A percentile compares a stretch with the other conserved stretches of the same genome.
These are phyloP conservation scores for Drosophila burlai DNA, from an alignment of 1,140 invertebrate species.

Conservation along the genomic window DNA sequence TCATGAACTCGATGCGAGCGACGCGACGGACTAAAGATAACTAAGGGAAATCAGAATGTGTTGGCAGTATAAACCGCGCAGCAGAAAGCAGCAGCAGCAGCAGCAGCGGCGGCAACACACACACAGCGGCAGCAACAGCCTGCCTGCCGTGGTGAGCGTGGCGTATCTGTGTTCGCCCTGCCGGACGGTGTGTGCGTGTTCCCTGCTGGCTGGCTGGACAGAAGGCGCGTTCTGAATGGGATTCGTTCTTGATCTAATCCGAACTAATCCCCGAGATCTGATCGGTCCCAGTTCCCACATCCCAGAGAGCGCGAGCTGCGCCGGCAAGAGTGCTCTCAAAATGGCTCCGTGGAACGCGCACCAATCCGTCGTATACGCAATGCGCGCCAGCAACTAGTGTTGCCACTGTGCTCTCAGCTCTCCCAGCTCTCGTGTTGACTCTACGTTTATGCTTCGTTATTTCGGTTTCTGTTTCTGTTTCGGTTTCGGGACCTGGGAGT, in stretches of 20 bases:
- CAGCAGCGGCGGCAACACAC: constrained; percentile 25
- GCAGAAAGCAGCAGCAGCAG: constrained; percentile 54
- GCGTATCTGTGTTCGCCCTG: constrained; percentile 36
- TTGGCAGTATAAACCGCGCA: constrained; percentile 79
- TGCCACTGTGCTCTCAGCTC: constrained; percentile 6
- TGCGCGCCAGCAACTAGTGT: constrained; percentile 33
- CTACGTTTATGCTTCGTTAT: constrained; percentile 21
- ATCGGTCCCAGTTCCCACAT: neutral
- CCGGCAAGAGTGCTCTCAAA: constrained; percentile 26
- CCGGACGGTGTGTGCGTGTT: constrained; percentile 32
- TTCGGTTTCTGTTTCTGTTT: constrained; percentile 13
- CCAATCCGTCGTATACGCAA: constrained; percentile 51
- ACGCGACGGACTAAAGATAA: constrained; percentile 75
- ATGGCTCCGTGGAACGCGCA: constrained; percentile 28
- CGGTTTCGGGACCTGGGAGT: constrained; percentile 21
- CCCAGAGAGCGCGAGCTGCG: constrained; percentile 18
- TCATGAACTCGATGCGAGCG: constrained; percentile 55
- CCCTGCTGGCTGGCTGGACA: constrained; percentile 23
- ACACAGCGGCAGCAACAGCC: constrained; percentile 32
- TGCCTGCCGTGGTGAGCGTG: constrained; percentile 24
- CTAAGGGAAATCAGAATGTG: constrained; percentile 79
- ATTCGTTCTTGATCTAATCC: constrained; percentile 57
- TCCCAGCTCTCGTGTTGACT: constrained; percentile 22
- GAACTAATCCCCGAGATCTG: constrained; percentile 15
- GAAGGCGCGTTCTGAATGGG: constrained; percentile 49